Percentiles rank a stretch among this genome's conserved stretches.
Conservation (phyloP, 2,113 vertebrate genomes). For the Lagopus leucura region DNA sequence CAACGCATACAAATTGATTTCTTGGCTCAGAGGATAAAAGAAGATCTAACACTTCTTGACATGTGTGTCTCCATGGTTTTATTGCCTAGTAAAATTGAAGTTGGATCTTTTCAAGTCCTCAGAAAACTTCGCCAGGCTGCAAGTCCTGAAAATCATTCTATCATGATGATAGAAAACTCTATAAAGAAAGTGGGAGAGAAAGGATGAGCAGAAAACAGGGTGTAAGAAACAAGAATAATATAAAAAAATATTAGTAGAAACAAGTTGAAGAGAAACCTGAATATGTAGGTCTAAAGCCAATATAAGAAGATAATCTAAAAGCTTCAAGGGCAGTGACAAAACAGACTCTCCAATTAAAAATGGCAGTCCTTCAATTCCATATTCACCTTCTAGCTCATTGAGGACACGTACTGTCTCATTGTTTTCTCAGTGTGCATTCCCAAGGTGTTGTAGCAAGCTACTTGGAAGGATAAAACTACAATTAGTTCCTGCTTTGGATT, state of each 20-base stretch:
- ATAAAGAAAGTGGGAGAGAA: not conserved
- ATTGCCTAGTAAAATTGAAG: not conserved
- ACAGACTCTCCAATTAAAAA: not conserved
- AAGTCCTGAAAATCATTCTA: not conserved
- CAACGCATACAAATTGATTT: not conserved
- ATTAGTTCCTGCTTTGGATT: not conserved
- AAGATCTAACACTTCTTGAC: not conserved
- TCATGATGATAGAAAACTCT: not conserved
- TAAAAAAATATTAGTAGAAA: not conserved
- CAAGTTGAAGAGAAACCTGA: not conserved
- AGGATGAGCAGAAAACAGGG: not conserved
- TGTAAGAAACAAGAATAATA: not conserved
- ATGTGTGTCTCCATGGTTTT: not conserved
- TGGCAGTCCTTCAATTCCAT: not conserved
- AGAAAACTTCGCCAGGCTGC: not conserved
- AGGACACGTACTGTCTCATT: not conserved
- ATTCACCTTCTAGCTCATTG: not conserved
- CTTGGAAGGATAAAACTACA: not conserved
- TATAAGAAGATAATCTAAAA: not conserved
- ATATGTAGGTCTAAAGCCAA: not conserved
- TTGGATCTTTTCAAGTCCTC: not conserved
- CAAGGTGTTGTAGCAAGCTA: not conserved
- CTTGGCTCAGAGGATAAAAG: constrained; percentile 15
- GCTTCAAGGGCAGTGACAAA: not conserved
- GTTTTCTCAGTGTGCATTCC: not conserved